These are phyloP conservation scores for Meloidogyne hapla DNA, from an alignment of 1,140 invertebrate species.

Conservation along the genomic window DNA sequence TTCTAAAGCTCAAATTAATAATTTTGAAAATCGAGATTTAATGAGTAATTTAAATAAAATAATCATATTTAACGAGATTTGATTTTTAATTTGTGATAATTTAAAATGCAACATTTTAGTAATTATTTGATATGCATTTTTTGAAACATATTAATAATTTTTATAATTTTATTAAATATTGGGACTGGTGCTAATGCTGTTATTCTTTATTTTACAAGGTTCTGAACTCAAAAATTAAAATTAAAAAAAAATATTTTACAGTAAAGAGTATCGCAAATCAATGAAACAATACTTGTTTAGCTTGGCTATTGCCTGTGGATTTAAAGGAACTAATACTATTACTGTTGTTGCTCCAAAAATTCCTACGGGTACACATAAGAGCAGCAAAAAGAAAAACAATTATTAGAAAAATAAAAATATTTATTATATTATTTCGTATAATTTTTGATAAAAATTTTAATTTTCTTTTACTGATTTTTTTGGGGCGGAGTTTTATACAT, in stretches of 20 bases:
- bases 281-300: slow-evolving; percentile 6
- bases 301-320: not conserved
- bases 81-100: too few species aligned
- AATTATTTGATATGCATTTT: too few species aligned
- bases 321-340: not conserved
- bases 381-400: not conserved
- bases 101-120: too few species aligned
- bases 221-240: not conserved
- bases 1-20: too few species aligned
- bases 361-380: too few species aligned
- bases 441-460: too few species aligned
- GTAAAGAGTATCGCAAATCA: slow-evolving; percentile 5
- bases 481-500: not conserved
- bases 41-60: too few species aligned
- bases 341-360: too few species aligned
- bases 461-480: not conserved
- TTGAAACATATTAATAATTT: too few species aligned
- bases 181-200: slow-evolving; percentile 2
- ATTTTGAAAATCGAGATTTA: too few species aligned
- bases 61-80: too few species aligned
- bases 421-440: too few species aligned
- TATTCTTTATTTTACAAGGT: slow-evolving; percentile 13
- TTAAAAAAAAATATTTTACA: not conserved
- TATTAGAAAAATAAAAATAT: not conserved
- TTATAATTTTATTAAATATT: not conserved